Percentiles rank a stretch among this genome's conserved stretches.
Evolutionary conservation across 30 jellyfish, hydroid and myxozoan species (phyloP).

Genomic region (Mastigias papua): DNA sequence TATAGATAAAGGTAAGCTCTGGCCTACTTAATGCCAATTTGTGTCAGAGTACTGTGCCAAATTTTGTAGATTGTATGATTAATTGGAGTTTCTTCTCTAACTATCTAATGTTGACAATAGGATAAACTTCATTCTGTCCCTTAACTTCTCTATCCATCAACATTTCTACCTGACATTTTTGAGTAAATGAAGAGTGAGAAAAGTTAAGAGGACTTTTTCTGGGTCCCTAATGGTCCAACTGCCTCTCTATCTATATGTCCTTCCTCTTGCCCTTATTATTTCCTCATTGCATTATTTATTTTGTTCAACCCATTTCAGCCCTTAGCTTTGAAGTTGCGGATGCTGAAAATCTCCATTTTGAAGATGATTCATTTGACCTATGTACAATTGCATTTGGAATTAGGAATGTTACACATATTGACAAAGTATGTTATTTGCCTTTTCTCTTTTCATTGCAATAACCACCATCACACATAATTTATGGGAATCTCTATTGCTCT

Average conservation of each 20-base stretch:
- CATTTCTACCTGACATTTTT: too few species aligned
- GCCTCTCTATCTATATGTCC: not conserved
- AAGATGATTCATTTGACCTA: slow-evolving; percentile 83
- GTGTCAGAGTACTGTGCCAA: too few species aligned
- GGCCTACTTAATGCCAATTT: not conserved
- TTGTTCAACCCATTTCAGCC: slow-evolving; percentile 10
- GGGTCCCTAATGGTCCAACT: too few species aligned
- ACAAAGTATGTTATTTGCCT: slow-evolving; percentile 61
- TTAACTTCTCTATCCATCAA: too few species aligned
- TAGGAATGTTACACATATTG: slow-evolving; percentile 93
- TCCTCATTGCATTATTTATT: not conserved
- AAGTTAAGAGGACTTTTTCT: too few species aligned
- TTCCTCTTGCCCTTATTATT: not conserved
- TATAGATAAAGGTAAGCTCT: slow-evolving; percentile 71
- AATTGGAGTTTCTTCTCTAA: too few species aligned
- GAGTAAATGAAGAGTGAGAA: too few species aligned
- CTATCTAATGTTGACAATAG: too few species aligned
- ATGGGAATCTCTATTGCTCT: too few species aligned
- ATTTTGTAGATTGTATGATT: too few species aligned
- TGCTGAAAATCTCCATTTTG: slow-evolving; percentile 89
- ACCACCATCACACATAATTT: not conserved
- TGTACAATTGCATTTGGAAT: slow-evolving; percentile 97
- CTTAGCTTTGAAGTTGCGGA: slow-evolving; percentile 75
- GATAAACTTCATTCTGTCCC: too few species aligned
- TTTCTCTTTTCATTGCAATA: not conserved